Conservation (phyloP, 2,113 vertebrate species). For the Grus americana region DNA sequence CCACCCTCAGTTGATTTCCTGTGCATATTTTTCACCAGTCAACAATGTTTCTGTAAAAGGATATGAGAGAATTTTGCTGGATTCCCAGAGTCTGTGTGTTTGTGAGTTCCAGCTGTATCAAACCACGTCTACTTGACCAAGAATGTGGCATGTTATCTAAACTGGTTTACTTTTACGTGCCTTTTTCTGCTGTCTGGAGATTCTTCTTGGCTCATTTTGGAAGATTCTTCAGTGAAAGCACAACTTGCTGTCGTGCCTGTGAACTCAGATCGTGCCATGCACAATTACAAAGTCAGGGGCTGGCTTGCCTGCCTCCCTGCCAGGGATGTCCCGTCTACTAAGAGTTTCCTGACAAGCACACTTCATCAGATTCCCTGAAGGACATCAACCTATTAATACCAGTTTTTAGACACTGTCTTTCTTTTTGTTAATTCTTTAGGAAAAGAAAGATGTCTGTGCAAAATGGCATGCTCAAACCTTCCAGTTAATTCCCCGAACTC, state of each 20-base stretch:
- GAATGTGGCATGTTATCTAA: neutral
- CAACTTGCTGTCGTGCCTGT: neutral
- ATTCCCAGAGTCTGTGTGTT: neutral
- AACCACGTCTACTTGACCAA: neutral
- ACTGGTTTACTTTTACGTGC: neutral
- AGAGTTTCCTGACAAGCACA: neutral
- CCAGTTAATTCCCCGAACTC: neutral
- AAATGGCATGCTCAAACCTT: neutral
- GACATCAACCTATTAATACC: neutral
- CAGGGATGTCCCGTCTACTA: neutral
- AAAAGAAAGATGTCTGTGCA: neutral
- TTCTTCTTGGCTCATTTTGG: neutral
- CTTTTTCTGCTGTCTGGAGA: neutral
- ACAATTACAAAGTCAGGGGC: neutral
- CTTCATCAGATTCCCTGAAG: conserved; percentile 1
- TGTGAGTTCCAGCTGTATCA: neutral
- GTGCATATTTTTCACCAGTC: neutral
- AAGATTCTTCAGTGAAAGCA: conserved; percentile 10
- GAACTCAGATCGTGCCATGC: neutral
- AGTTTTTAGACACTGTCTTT: neutral
- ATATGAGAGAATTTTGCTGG: neutral
- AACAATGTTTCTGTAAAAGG: neutral
- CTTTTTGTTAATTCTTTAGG: neutral
- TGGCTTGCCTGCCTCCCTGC: neutral
- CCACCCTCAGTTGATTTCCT: neutral